Percentiles rank a stretch among this genome's conserved stretches.
Evolutionary conservation across 1,140 invertebrate species (phyloP).

Genomic region (Psix sp.): DNA sequence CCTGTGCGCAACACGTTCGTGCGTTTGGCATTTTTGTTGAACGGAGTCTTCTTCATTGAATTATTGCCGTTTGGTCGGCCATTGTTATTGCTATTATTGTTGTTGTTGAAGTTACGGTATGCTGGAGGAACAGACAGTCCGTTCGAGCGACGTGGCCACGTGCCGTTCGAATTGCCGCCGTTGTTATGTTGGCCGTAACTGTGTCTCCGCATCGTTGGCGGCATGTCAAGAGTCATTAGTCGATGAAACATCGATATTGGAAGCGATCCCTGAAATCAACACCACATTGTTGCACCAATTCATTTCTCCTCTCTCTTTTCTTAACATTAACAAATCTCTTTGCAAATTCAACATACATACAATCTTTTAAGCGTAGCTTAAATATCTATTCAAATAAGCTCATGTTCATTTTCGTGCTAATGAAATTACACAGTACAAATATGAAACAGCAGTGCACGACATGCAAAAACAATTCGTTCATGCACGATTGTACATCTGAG

Average conservation of each 20-base stretch:
- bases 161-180: constrained; percentile 47
- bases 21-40: constrained; percentile 66
- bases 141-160: constrained; percentile 65
- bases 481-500: too few species aligned
- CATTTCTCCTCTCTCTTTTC: too few species aligned
- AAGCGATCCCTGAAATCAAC: constrained; percentile 65
- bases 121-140: constrained; percentile 59
- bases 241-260: constrained; percentile 68
- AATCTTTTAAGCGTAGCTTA: too few species aligned
- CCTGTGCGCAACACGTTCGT: constrained; percentile 50
- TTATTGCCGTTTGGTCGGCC: constrained; percentile 60
- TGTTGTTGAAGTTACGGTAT: constrained; percentile 56
- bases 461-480: too few species aligned
- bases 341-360: too few species aligned
- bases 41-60: constrained; percentile 70
- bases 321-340: too few species aligned
- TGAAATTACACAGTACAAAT: too few species aligned
- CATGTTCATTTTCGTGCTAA: too few species aligned
- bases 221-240: constrained; percentile 66
- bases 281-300: background rate
- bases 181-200: constrained; percentile 61
- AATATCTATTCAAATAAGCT: too few species aligned
- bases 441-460: too few species aligned
- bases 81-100: constrained; percentile 16
- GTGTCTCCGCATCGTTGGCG: constrained; percentile 59